phyloP scores from a whole-genome alignment of 2,113 vertebrate genomes.

The Charina bottae region DNA sequence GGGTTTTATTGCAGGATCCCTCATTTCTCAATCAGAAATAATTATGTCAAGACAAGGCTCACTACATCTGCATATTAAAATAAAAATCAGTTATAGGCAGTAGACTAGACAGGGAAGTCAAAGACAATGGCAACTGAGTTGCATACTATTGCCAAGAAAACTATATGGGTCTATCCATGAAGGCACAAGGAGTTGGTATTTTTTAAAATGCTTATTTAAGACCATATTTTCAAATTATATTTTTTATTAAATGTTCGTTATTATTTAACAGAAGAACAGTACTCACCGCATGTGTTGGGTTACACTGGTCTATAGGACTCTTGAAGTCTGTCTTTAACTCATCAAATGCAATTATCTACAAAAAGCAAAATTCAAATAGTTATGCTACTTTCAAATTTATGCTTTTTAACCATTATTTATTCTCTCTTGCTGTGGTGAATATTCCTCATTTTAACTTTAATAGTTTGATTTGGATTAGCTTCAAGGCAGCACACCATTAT shows the following conservation, averaged over 20 bases:
- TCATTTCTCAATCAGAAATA: constrained; percentile 22
- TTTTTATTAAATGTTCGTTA: neutral
- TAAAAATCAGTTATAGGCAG: neutral
- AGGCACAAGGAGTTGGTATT: neutral
- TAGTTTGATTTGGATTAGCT: neutral
- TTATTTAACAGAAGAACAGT: neutral
- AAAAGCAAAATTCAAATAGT: constrained; percentile 50
- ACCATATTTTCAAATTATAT: neutral
- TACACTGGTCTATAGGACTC: constrained; percentile 97
- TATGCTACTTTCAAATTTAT: neutral
- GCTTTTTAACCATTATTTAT: neutral
- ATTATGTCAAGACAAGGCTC: neutral
- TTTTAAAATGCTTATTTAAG: neutral
- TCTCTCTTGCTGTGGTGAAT: neutral
- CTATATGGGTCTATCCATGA: neutral
- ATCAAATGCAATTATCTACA: constrained; percentile 97
- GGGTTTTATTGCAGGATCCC: neutral
- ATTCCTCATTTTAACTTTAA: neutral
- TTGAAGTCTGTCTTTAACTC: constrained; percentile 97
- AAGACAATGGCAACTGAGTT: neutral
- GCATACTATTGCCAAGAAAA: neutral
- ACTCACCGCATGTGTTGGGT: constrained; percentile 95
- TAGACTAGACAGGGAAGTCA: neutral
- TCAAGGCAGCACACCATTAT: neutral
- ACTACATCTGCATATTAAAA: constrained; percentile 16